phyloP scores from a whole-genome alignment of 1,140 invertebrate species.

The Chrysopa pallens region DNA sequence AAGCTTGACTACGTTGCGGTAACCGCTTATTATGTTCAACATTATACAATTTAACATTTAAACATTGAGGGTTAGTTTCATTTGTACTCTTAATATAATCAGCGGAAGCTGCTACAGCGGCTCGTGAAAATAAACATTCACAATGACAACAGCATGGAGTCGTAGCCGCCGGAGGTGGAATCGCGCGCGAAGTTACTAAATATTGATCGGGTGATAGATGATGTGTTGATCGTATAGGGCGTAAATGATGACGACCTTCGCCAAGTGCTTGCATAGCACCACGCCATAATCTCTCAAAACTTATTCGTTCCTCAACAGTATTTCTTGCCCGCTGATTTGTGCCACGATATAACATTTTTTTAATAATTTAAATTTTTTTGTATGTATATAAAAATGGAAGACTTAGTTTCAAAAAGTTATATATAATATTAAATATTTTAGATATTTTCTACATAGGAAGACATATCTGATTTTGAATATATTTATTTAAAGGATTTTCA shows the following conservation, averaged over 20 bases:
- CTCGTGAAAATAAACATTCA: conserved; percentile 8
- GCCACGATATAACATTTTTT: conserved; percentile 15
- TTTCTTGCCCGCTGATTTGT: conserved; percentile 11
- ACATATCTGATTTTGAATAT: conserved; percentile 21
- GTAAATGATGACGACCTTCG: conserved; percentile 23
- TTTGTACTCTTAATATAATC: no score
- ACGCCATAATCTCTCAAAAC: conserved; percentile 41
- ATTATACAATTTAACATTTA: neutral
- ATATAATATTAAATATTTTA: conserved; percentile 5
- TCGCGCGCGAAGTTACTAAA: conserved; percentile 3
- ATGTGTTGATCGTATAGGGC: conserved; percentile 6
- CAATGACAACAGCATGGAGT: conserved; percentile 25
- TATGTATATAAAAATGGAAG: conserved; percentile 10
- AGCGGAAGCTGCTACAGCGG: no score
- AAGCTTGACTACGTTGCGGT: conserved; percentile 23
- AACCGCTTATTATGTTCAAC: conserved; percentile 13
- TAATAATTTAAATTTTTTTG: neutral
- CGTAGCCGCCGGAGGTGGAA: conserved; percentile 9
- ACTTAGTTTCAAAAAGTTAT: conserved; percentile 8
- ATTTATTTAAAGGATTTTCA: neutral
- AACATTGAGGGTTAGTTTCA: no score
- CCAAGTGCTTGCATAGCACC: conserved; percentile 27
- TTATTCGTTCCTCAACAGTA: conserved; percentile 29
- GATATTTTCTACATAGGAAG: conserved; percentile 14
- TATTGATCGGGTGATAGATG: conserved; percentile 1